phyloP scores from a whole-genome alignment of 2,888 invertebrate genomes.

The Trichogramma evanescens region DNA sequence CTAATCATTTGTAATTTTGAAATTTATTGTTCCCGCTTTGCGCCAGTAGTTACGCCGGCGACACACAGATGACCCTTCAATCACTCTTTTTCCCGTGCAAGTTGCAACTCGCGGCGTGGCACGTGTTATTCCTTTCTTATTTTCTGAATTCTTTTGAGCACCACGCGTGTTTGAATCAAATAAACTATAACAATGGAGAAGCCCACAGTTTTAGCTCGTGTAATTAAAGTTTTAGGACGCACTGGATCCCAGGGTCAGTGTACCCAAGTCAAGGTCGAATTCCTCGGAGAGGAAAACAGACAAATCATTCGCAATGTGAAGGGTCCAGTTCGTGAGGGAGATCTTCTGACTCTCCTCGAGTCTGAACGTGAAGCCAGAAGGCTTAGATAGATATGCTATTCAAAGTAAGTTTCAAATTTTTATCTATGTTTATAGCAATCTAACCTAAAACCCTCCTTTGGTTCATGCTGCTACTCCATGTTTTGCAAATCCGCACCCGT shows the following conservation, averaged over 20 bases:
- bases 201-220: constrained; percentile 81
- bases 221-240: constrained; percentile 94
- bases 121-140: no score
- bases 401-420: constrained; percentile 14
- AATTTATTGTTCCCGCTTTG: no score
- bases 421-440: neutral
- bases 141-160: no score
- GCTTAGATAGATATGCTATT: constrained; percentile 58
- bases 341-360: constrained; percentile 94
- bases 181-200: constrained; percentile 61
- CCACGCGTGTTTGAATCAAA: no score
- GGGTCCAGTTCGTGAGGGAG: constrained; percentile 97
- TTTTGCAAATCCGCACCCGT: neutral
- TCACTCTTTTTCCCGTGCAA: no score
- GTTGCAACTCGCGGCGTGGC: no score
- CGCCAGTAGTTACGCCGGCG: no score
- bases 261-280: constrained; percentile 98
- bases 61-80: no score
- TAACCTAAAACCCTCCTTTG: neutral
- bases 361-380: constrained; percentile 99
- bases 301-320: constrained; percentile 99
- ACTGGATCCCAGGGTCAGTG: constrained; percentile 99
- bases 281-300: constrained; percentile 92
- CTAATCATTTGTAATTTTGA: no score
- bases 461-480: neutral